Conservation (phyloP, 2,113 vertebrate species). For the Grantiella picta region DNA sequence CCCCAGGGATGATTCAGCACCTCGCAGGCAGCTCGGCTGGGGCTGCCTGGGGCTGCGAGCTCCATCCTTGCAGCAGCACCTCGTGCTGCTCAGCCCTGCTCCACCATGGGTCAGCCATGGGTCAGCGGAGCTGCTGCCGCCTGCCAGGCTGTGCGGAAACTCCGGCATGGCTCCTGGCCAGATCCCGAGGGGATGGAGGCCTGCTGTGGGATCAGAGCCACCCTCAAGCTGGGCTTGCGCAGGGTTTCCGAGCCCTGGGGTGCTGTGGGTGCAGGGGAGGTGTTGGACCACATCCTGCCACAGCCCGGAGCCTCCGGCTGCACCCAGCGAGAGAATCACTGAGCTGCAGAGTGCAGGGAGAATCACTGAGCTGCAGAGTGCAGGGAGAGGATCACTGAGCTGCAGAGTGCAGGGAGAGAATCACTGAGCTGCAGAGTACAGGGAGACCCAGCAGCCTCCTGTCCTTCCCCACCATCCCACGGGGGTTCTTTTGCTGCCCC, state of each 20-base stretch:
- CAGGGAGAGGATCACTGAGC: too few species aligned
- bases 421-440: too few species aligned
- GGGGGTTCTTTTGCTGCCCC: background rate
- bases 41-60: background rate
- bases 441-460: background rate
- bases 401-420: too few species aligned
- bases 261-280: background rate
- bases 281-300: slow-evolving; percentile 30
- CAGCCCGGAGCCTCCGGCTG: accelerated
- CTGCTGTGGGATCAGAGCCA: background rate
- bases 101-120: accelerated
- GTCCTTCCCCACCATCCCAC: accelerated
- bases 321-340: background rate
- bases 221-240: background rate
- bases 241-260: background rate
- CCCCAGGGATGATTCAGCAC: background rate
- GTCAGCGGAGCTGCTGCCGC: accelerated
- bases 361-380: too few species aligned
- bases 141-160: background rate
- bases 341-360: background rate
- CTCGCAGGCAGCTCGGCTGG: background rate
- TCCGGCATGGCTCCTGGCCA: background rate
- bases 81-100: background rate
- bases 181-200: background rate
- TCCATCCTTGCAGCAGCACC: background rate